Evolutionary conservation across 2,888 invertebrate genomes (phyloP).

Genomic region (Sisyra terminalis): DNA sequence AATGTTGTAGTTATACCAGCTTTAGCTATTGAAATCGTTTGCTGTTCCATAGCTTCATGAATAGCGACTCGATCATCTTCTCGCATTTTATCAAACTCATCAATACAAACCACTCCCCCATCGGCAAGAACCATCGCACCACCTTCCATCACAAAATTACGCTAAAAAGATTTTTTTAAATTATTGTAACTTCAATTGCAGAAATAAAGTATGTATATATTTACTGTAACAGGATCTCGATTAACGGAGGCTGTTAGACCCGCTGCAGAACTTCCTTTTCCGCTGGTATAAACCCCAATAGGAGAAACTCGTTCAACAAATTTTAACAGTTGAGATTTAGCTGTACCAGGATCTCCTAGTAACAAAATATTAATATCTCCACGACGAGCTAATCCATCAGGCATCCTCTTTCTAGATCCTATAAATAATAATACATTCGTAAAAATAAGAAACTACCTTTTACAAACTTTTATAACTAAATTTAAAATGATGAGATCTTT

Average conservation of each 20-base stretch:
- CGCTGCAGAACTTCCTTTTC: conserved; percentile 99
- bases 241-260: conserved; percentile 96
- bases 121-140: conserved; percentile 99
- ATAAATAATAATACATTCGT: conserved; percentile 6
- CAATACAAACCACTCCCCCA: conserved; percentile 98
- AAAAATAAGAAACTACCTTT: no score
- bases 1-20: conserved; percentile 98
- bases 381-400: conserved; percentile 87
- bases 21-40: conserved; percentile 98
- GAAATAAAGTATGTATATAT: conserved; percentile 17
- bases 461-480: no score
- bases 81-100: conserved; percentile 99
- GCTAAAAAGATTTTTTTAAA: no score
- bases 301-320: conserved; percentile 93
- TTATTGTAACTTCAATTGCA: no score
- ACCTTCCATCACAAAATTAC: conserved; percentile 95
- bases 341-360: conserved; percentile 96
- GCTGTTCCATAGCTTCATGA: conserved; percentile 99
- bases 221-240: conserved; percentile 80
- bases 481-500: no score
- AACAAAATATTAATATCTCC: conserved; percentile 94
- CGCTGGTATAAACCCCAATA: conserved; percentile 92
- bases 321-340: conserved; percentile 95
- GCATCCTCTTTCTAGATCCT: conserved; percentile 70
- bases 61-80: conserved; percentile 99